phyloP scores from a whole-genome alignment of 2,797 vertebrate genomes.

The Pterois miles region DNA sequence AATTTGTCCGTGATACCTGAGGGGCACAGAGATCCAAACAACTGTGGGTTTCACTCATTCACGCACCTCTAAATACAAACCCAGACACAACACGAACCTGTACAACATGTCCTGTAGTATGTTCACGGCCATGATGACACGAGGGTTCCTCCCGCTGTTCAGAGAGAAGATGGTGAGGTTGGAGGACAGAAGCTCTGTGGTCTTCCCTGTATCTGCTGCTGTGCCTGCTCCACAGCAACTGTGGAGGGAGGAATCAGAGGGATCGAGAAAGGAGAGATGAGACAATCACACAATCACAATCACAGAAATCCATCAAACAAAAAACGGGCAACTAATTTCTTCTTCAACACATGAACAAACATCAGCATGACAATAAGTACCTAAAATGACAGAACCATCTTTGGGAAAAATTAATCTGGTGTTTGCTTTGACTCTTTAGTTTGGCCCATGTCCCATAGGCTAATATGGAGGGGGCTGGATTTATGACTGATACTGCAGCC shows the following conservation, averaged over 20 bases:
- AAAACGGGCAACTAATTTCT: neutral
- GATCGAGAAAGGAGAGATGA: neutral
- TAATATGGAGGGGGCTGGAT: too few relatives aligned
- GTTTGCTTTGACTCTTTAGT: too few relatives aligned
- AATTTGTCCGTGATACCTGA: constrained; percentile 80
- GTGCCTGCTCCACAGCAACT: constrained; percentile 86
- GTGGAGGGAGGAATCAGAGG: neutral
- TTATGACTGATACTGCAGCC: too few relatives aligned
- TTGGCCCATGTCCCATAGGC: too few relatives aligned
- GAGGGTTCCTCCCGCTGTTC: constrained; percentile 80
- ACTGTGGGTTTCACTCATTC: neutral
- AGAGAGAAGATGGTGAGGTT: constrained; percentile 82
- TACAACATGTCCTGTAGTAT: constrained; percentile 84
- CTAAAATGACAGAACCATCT: too few relatives aligned
- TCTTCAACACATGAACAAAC: too few relatives aligned
- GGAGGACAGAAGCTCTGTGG: constrained; percentile 81
- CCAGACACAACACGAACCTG: constrained; percentile 60
- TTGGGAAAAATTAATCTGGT: too few relatives aligned
- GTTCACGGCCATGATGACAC: constrained; percentile 77
- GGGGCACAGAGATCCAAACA: neutral
- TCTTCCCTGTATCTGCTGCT: constrained; percentile 84
- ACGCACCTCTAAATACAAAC: neutral
- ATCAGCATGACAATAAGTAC: too few relatives aligned
- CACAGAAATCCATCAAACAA: neutral
- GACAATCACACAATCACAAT: too few relatives aligned